These are phyloP conservation scores for Aelia acuminata DNA, from an alignment of 2,888 invertebrate species.

Conservation along the genomic window DNA sequence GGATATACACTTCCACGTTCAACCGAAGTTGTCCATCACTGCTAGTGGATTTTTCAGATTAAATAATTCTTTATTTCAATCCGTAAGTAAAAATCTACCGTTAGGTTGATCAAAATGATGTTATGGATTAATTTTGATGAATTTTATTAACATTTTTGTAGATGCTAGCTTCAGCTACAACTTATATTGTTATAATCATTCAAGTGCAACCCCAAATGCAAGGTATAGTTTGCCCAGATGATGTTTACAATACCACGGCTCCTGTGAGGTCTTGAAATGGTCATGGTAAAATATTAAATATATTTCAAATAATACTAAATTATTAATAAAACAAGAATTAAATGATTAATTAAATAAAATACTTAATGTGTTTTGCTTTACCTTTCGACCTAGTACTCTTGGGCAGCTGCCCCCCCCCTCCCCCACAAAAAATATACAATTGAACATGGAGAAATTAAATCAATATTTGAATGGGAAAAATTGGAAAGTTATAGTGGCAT, in stretches of 20 bases:
- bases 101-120: not conserved
- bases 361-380: too few species aligned
- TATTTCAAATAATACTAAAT: too few species aligned
- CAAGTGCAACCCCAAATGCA: slow-evolving; percentile 55
- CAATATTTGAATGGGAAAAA: too few species aligned
- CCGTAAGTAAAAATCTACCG: not conserved
- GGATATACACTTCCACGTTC: slow-evolving; percentile 33
- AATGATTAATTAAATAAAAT: too few species aligned
- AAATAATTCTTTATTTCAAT: slow-evolving; percentile 39
- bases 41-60: slow-evolving; percentile 44
- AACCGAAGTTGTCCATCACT: slow-evolving; percentile 3
- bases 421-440: too few species aligned
- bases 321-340: too few species aligned
- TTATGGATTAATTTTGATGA: not conserved
- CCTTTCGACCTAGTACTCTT: too few species aligned
- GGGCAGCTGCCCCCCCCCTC: too few species aligned
- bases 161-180: slow-evolving; percentile 54
- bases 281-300: too few species aligned
- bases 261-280: not conserved
- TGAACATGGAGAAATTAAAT: too few species aligned
- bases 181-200: slow-evolving; percentile 42
- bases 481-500: too few species aligned
- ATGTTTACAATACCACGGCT: not conserved
- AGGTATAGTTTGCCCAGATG: slow-evolving; percentile 34
- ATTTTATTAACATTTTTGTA: not conserved